Conservation (phyloP, 2,113 vertebrate genomes). For the Daboia siamensis region DNA sequence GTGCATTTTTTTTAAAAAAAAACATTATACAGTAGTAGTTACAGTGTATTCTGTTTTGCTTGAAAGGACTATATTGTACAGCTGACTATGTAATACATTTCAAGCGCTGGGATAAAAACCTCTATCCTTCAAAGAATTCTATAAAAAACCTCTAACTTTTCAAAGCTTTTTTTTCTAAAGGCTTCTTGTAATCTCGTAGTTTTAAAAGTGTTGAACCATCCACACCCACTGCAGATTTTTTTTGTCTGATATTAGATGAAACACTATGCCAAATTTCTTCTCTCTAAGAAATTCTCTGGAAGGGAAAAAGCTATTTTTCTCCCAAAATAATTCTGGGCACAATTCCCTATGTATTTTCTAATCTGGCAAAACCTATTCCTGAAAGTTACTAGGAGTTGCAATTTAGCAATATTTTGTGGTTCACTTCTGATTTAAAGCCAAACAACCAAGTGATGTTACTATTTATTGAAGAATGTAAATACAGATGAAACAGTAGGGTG, state of each 20-base stretch:
- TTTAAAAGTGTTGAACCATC: neutral
- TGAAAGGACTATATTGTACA: too few species aligned
- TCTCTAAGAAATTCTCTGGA: neutral
- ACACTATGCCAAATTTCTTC: neutral
- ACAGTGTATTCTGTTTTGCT: too few species aligned
- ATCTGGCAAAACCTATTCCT: neutral
- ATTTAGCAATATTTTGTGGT: neutral
- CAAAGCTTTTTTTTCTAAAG: neutral
- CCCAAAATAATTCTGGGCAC: neutral
- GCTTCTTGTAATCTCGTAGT: neutral
- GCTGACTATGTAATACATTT: too few species aligned
- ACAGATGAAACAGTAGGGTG: too few species aligned
- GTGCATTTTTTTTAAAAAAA: too few species aligned
- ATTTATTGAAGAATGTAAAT: too few species aligned
- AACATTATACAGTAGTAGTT: too few species aligned
- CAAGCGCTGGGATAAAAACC: too few species aligned
- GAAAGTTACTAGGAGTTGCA: neutral
- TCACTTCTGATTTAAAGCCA: neutral
- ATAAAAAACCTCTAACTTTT: neutral
- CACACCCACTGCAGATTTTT: neutral
- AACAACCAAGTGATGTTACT: neutral
- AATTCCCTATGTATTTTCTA: neutral
- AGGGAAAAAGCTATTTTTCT: neutral
- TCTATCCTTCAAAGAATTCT: neutral
- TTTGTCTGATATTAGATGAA: neutral